Conservation (phyloP, 2,113 vertebrate genomes). For the Psephotus haematonotus region DNA sequence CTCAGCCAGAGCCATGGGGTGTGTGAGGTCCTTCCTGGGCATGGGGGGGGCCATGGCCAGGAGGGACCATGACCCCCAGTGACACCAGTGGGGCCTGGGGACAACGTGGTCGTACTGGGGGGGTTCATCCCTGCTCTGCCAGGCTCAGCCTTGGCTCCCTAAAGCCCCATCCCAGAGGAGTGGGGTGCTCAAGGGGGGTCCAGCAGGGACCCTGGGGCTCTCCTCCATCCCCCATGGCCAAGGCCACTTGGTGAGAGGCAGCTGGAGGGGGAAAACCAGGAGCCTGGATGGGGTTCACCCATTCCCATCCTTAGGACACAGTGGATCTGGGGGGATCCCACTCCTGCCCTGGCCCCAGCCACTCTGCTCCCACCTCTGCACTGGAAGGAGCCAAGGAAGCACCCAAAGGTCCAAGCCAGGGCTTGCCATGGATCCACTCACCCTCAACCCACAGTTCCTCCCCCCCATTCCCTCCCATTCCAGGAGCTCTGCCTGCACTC, state of each 20-base stretch:
- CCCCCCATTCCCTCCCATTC: background rate
- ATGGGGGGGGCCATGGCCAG: background rate
- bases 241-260: background rate
- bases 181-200: background rate
- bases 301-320: background rate
- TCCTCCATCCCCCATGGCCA: background rate
- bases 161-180: background rate
- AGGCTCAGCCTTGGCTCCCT: background rate
- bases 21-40: background rate
- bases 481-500: accelerated
- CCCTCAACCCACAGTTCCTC: accelerated
- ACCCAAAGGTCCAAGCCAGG: background rate
- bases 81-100: background rate
- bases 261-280: background rate
- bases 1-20: background rate
- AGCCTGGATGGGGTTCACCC: background rate
- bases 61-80: background rate
- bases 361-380: background rate
- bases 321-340: background rate
- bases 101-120: background rate
- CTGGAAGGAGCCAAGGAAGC: background rate
- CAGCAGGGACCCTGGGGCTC: background rate
- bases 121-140: background rate
- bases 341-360: background rate
- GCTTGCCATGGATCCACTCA: background rate